Evolutionary conservation across 1,140 invertebrate species (phyloP), one percentile per base, ranked within the genome.

Genomic region (Pinna nobilis): DNA sequence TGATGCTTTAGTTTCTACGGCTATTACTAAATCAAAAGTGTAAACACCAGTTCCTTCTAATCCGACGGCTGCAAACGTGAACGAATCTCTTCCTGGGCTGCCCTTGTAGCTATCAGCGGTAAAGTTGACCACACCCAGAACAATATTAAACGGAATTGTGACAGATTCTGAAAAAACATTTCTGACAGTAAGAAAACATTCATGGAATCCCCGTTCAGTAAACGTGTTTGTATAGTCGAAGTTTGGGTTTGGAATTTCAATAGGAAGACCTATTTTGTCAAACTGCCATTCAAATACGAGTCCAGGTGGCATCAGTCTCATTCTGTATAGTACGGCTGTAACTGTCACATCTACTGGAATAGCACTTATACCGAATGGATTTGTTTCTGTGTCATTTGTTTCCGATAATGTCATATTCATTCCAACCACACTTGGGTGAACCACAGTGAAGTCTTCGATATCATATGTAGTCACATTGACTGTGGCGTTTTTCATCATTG

Each of bases 41-140:
- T 71, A 71, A 28, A 4, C 44, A 41, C 44, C 60, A 39, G 47
- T 51, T 53, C 61, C 66, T 28, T 25, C 15, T 15, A 63, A 41
- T 1, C 60, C 69, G 39, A 33, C 41, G 18, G 59, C 47, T 20
- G 44, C 64, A 50, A 71, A 71, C 25, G 20, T 51, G 2, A 71
- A 28, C 25, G 44, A 35, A 28, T 51, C 57, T 37, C 39, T 32
- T 53, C 39, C 25, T 28, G 57, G 59, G 25, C 49, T 61, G 25
- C 69, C 69, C 30, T 53, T 30, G 30, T 39, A 71, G 5, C 23
- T 20, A 64, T 41, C 55, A 1, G 59, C 33, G 41, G 32, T 28
- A 44, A 71, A 47, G 41, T 64, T 44, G n/a, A 28, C 55, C 11
- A 69, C 49, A n/a, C 59, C 33, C 50, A 67, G 47, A 37, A 55